Base-by-base conservation (phyloP, 2,888 invertebrate species). In the Seira ritae region DNA sequence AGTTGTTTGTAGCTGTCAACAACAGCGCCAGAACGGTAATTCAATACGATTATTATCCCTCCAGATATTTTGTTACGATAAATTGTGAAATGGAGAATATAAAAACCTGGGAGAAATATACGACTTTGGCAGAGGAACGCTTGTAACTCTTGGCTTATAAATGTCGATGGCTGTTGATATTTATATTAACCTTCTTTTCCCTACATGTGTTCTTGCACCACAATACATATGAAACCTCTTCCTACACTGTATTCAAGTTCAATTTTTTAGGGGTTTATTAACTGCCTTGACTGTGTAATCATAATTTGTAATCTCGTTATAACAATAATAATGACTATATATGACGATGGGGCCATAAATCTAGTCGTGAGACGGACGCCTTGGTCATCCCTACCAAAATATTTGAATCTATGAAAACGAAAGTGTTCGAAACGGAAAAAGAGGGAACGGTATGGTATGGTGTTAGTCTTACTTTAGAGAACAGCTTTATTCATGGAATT, bases 21-120 rank as follows among this genome's bases (percentile, higher is more conserved):
- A 55, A 17, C 71, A 71, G 71, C 71, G 71, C 71, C 71, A 71
- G 71, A 50, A 71, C 55, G 71, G 71, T 71, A 71, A 71, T 71
- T 71, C 71, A 50, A 71, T 71, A 71, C 50, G 50, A 71, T 71
- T 71, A 71, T 71, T 71, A 71, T 50, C 50, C 19, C 50, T 23
- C 55, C 50, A 71, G 55, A 71, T 71, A 71, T 71, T 50, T 23
- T 17, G 71, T 71, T 71, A 71, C 71, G 55, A 70, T 70, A 50
- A 70, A 23, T 50, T 1, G 50, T 23, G 23, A 17, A 23, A 55
- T 23, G 23, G 23, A 50, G n/a, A n/a, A n/a, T n/a, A n/a, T n/a
- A n/a, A n/a, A n/a, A n/a, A n/a, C n/a, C n/a, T n/a, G n/a, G n/a
- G n/a, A n/a, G n/a, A n/a, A n/a, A n/a, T n/a, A n/a, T n/a, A 23